Base-by-base conservation (phyloP, 2,888 invertebrate species). In the Sarcophaga subvicina region DNA sequence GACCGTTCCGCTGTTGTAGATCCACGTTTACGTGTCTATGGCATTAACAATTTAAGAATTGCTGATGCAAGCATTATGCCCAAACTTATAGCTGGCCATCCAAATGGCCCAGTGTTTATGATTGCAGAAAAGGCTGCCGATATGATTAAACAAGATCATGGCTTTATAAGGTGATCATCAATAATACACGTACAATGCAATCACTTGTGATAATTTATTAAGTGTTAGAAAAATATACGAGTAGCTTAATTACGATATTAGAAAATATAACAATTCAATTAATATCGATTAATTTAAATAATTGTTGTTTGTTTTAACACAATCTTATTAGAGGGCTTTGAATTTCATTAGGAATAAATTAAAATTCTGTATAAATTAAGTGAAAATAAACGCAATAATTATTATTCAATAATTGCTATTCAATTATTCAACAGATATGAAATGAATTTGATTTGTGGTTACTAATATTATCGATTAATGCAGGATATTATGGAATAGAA, bases 1-100 rank as follows among this genome's bases (percentile, higher is more conserved):
- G 96, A 96, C 92, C 94, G 94, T 0, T 91, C 93, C 0, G 95
- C 96, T 0, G 95, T 96, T 0, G 96, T 96, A 0, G 95, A 96
- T 91, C 94, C 95, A 4, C 94, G 94, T 75, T 88, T 95, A 47
- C 89, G 94, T 17, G 95, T 95, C 3, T 91, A 94, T 83, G 95
- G 95, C n/a, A 91, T 95, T 4, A 89, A 90, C 3, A 91, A 92
- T n/a, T 90, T 95, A 14, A 93, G 95, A 6, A 95, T 95, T 10
- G 94, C 94, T 1, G 95, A 95, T 89, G 94, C 94, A 14, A 94
- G 95, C 89, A 93, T 95, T 11, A 93, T 95, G 90, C 95, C 95
- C 10, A 91, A 94, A 66, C 93, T 95, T 25, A 90, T 94, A 3
- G 92, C 94, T 1, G 94, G 93, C 1, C 95, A 95, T 89, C 95